Percentiles rank a stretch among this genome's conserved stretches.
Conservation (phyloP, 1,140 invertebrate genomes). For the Brachionus koreanus region DNA sequence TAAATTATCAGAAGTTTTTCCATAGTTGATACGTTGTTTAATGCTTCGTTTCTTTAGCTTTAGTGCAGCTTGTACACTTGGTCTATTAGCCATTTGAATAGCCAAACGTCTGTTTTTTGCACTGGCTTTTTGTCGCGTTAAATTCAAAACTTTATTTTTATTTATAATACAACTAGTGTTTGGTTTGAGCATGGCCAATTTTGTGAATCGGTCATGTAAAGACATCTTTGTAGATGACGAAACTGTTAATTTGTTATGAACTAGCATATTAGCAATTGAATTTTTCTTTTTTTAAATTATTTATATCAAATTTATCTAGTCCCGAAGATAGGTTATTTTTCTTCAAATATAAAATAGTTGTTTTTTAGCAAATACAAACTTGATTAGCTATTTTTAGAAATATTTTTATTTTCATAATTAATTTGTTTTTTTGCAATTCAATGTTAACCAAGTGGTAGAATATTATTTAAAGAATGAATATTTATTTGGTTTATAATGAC, state of each 20-base stretch:
- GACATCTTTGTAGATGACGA: constrained; percentile 51
- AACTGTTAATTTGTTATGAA: not conserved
- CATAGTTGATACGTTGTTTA: not conserved
- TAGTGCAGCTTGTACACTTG: constrained; percentile 59
- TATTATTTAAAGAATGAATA: not conserved
- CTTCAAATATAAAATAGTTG: too few relatives aligned
- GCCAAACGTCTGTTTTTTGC: constrained; percentile 60
- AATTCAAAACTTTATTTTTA: not conserved
- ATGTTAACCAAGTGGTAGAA: not conserved
- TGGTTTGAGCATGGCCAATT: constrained; percentile 11
- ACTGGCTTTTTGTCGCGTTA: constrained; percentile 50
- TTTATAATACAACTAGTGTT: not conserved
- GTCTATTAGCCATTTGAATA: constrained; percentile 62
- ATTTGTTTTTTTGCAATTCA: not conserved
- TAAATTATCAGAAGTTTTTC: not conserved
- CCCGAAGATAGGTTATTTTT: too few relatives aligned
- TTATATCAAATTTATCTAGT: too few relatives aligned
- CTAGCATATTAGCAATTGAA: not conserved
- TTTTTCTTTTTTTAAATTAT: not conserved
- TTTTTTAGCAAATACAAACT: too few relatives aligned
- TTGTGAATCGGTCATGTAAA: constrained; percentile 55
- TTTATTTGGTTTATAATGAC: not conserved
- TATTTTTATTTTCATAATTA: not conserved
- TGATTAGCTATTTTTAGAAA: too few relatives aligned
- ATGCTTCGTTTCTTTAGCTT: constrained; percentile 53